Evolutionary conservation across 2,113 vertebrate species (phyloP).

Genomic region (Stictonetta naevosa): DNA sequence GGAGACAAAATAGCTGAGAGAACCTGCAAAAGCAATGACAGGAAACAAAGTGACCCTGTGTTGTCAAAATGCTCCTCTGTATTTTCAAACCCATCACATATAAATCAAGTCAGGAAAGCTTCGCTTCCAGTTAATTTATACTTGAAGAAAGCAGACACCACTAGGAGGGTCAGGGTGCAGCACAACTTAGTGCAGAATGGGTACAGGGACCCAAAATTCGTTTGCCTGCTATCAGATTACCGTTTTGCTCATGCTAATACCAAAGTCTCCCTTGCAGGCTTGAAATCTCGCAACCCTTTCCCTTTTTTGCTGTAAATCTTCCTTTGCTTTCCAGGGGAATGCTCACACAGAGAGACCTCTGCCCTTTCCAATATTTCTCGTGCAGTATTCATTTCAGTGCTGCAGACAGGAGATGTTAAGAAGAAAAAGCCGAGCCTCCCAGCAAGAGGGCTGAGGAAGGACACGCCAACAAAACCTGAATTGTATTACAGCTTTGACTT

Average conservation of each 20-base stretch:
- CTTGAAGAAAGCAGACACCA: too few relatives aligned
- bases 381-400: neutral
- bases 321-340: neutral
- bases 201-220: neutral
- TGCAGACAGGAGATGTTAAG: neutral
- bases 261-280: neutral
- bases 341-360: neutral
- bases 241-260: neutral
- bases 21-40: neutral
- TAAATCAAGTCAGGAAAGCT: neutral
- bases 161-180: neutral
- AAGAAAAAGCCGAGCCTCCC: neutral
- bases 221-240: neutral
- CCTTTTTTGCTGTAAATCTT: neutral
- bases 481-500: neutral
- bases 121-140: neutral
- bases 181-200: neutral
- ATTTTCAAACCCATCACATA: neutral
- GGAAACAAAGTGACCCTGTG: neutral
- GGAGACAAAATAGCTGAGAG: neutral
- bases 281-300: neutral
- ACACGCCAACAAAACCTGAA: neutral
- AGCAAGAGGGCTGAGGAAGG: neutral
- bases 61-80: neutral
- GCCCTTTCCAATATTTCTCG: neutral